These are phyloP conservation scores for Apomyelois bistriatella DNA, from an alignment of 2,888 invertebrate genomes.

Conservation along the genomic window DNA sequence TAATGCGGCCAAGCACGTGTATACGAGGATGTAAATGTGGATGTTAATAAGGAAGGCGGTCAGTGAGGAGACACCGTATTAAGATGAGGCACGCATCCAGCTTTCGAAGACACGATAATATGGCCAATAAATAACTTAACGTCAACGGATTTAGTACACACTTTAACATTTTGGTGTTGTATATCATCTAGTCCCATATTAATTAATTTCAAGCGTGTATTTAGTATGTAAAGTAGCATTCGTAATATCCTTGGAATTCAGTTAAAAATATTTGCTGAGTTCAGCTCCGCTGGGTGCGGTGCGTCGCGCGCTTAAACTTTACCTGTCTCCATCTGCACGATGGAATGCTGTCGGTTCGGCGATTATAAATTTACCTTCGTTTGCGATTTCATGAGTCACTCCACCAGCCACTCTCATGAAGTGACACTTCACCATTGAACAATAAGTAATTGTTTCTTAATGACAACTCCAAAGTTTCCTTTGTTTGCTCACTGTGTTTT, in stretches of 20 bases:
- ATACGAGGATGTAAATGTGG: constrained; percentile 24
- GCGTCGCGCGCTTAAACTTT: constrained; percentile 22
- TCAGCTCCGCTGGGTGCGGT: constrained; percentile 28
- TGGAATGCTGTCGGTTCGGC: constrained; percentile 65
- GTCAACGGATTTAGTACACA: constrained; percentile 34
- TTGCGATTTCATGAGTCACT: constrained; percentile 64
- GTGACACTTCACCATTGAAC: constrained; percentile 12
- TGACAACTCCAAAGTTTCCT: constrained; percentile 17
- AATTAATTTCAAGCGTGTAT: constrained; percentile 12
- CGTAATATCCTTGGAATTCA: constrained; percentile 27
- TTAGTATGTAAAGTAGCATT: constrained; percentile 20
- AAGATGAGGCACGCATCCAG: constrained; percentile 30
- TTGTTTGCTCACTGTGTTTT: constrained; percentile 14
- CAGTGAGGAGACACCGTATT: constrained; percentile 29
- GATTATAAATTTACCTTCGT: constrained; percentile 60
- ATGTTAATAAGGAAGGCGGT: constrained; percentile 36
- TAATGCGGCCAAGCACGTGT: constrained; percentile 33
- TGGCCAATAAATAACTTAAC: constrained; percentile 38
- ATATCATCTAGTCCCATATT: constrained; percentile 15
- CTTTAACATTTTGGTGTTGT: constrained; percentile 16
- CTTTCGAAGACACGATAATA: constrained; percentile 33
- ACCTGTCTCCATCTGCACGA: constrained; percentile 47
- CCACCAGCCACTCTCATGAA: constrained; percentile 26
- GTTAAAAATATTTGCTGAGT: constrained; percentile 24
- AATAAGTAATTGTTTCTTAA: constrained; percentile 22